Conservation (phyloP, 2,797 vertebrate species). For the Tokudaia tokunoshimensis region DNA sequence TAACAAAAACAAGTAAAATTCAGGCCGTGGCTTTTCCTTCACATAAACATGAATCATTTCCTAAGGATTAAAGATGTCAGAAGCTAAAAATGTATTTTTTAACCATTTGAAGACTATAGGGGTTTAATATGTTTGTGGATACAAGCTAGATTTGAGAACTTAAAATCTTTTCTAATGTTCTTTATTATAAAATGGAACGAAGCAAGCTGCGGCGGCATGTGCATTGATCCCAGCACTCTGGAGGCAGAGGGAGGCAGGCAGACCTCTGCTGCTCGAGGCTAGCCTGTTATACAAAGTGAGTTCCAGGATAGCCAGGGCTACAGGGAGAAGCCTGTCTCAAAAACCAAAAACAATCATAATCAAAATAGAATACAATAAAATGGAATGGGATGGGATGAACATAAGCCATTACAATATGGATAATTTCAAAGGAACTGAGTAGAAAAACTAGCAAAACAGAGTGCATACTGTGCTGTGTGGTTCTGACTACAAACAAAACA, state of each 20-base stretch:
- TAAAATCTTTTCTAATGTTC: background rate
- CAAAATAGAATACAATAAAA: background rate
- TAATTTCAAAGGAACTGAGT: background rate
- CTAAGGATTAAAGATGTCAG: constrained; percentile 16
- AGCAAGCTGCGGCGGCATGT: background rate
- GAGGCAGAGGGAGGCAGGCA: background rate
- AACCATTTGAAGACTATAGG: background rate
- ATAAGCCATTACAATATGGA: background rate
- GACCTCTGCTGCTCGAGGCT: background rate
- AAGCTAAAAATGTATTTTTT: background rate
- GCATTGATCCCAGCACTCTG: background rate
- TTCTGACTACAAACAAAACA: constrained; percentile 1
- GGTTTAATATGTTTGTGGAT: background rate
- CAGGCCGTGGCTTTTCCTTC: constrained; percentile 5
- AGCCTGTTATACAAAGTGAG: background rate
- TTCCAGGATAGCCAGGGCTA: background rate
- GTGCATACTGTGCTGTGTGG: background rate
- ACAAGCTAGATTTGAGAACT: background rate
- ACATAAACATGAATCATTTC: background rate
- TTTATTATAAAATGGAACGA: background rate
- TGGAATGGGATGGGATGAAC: background rate
- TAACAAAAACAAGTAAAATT: constrained; percentile 11
- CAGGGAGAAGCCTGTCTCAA: background rate
- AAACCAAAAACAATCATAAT: background rate
- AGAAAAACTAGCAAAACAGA: background rate